Conservation (phyloP, 2,113 vertebrate genomes). For the Microtus ochrogaster region DNA sequence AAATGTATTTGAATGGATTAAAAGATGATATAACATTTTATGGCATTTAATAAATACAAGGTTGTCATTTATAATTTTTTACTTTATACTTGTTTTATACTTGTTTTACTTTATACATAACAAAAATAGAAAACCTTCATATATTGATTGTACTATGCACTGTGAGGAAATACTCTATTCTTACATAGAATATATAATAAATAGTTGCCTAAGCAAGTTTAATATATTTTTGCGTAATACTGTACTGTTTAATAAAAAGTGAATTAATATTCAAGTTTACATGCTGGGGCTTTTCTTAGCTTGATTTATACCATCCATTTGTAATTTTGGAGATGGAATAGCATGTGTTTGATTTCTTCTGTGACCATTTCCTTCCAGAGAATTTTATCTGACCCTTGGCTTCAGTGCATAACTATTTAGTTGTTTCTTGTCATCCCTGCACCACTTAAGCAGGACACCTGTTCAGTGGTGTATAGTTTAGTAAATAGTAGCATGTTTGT, state of each 20-base stretch:
- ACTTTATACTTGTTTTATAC: slow-evolving; percentile 40
- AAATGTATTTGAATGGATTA: neutral
- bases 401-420: slow-evolving; percentile 5
- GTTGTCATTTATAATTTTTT: slow-evolving; percentile 31
- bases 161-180: neutral
- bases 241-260: neutral
- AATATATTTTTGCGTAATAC: neutral
- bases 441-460: slow-evolving; percentile 1
- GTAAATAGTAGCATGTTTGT: neutral
- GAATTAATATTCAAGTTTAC: slow-evolving; percentile 27
- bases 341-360: slow-evolving; percentile 2
- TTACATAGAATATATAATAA: neutral
- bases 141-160: neutral
- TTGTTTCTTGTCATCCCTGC: slow-evolving; percentile 8
- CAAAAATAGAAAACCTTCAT: neutral
- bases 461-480: neutral
- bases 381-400: slow-evolving; percentile 31
- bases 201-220: neutral
- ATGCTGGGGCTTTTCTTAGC: slow-evolving; percentile 15
- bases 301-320: neutral
- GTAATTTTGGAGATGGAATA: slow-evolving; percentile 15
- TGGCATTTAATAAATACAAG: slow-evolving; percentile 4
- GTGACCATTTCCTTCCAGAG: neutral
- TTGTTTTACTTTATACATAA: slow-evolving; percentile 28
- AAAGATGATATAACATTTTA: neutral